A percentile compares a stretch with the other conserved stretches of the same genome.
phyloP scores from a whole-genome alignment of 1,140 invertebrate genomes.

The Mamestra configurata region DNA sequence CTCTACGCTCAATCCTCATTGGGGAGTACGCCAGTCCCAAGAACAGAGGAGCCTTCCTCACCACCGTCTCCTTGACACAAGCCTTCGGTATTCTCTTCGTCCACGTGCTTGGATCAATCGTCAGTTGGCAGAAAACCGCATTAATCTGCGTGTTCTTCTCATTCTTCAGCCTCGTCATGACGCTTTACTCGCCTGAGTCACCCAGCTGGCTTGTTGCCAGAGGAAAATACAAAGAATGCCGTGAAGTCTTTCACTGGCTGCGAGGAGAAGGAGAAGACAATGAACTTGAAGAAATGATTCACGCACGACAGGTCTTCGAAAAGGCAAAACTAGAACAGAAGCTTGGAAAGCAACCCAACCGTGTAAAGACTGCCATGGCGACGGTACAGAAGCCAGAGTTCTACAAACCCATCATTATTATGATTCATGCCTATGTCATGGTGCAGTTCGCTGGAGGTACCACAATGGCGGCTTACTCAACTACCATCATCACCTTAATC shows the following conservation, averaged over 20 bases:
- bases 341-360: conserved; percentile 41
- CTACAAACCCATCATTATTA: conserved; percentile 76
- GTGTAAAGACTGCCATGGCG: conserved; percentile 40
- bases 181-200: conserved; percentile 90
- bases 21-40: conserved; percentile 74
- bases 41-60: conserved; percentile 84
- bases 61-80: conserved; percentile 76
- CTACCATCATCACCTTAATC: conserved; percentile 88
- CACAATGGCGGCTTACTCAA: conserved; percentile 91
- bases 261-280: conserved; percentile 80
- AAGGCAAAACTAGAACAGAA: conserved; percentile 52
- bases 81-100: conserved; percentile 83
- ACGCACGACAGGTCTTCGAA: conserved; percentile 63
- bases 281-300: conserved; percentile 77
- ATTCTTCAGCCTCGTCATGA: conserved; percentile 81
- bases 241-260: conserved; percentile 83
- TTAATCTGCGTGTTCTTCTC: conserved; percentile 84
- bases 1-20: conserved; percentile 58
- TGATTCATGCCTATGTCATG: conserved; percentile 70
- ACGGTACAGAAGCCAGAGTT: conserved; percentile 74
- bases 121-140: conserved; percentile 88
- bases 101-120: conserved; percentile 88
- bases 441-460: conserved; percentile 72
- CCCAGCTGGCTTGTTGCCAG: conserved; percentile 90
- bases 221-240: conserved; percentile 82